Base-by-base conservation (phyloP, 2,113 vertebrate genomes). In the Oncorhynchus masou region DNA sequence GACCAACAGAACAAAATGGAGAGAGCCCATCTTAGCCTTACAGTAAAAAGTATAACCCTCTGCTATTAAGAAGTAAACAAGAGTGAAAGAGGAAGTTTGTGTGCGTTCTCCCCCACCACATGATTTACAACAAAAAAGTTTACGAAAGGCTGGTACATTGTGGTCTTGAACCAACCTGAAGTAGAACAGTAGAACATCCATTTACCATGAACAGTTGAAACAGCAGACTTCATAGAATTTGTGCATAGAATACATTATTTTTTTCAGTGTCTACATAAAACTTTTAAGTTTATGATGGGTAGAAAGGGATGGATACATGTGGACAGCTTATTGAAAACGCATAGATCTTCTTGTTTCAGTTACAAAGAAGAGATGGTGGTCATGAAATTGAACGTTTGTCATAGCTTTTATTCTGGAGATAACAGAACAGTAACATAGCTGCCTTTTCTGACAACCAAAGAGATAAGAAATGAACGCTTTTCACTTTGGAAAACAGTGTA, bases 61-160 rank as follows among this genome's bases (percentile, higher is more conserved):
- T 54, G 16, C 51, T 54, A 16, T 54, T 54, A 19, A 54, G 13
- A 54, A 54, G 65, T 67, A 67, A 29, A 31, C 24, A 31, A 29
- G 27, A 29, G 25, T 67, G 16, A 67, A 67, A 67, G 25, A 67
- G 65, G 65, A 67, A 67, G 65, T 29, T 31, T 31, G 65, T 67
- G 25, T 67, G 65, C 2, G 34, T 54, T 54, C 51, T 54, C 5
- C 16, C 51, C 51, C 51, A 54, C 51, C 49, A 16, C 49, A 34
- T 34, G 34, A 7, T 34, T 34, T 34, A 74, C 24, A 11, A 39
- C 5, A 34, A 34, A 34, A 1, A 34, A 1, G 34, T 39, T 39
- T 39, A 8, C 39, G 9, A 45, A 45, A 45, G 39, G 39, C 39
- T 45, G 11, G 39, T 45, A 45, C 9, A 45, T 45, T 45, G 9